Percentiles rank a stretch among this genome's conserved stretches.
These are phyloP conservation scores for Palythoa grandiflora DNA, from an alignment of 92 coral and sea anemone genomes.

Conservation along the genomic window DNA sequence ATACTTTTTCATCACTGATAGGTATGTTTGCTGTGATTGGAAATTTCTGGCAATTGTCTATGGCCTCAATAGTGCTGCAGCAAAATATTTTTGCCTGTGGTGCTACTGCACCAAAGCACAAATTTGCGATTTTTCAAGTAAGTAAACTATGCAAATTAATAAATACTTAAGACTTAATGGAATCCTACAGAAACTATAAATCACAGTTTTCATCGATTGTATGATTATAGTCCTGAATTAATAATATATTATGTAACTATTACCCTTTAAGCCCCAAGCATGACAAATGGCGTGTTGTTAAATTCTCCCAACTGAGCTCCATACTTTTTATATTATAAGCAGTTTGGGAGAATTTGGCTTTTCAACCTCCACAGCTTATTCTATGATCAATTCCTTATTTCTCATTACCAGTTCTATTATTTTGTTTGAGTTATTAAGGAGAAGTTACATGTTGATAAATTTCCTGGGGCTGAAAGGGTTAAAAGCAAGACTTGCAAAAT, in stretches of 20 bases:
- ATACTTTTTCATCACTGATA: neutral
- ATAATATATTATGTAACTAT: neutral
- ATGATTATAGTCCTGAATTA: neutral
- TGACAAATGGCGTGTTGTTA: too few relatives aligned
- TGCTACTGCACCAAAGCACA: conserved; percentile 61
- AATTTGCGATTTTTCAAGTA: conserved; percentile 61
- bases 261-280: neutral
- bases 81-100: conserved; percentile 65
- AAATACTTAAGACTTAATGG: neutral
- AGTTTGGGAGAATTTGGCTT: too few relatives aligned
- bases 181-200: neutral
- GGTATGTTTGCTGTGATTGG: conserved; percentile 58
- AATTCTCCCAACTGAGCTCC: too few relatives aligned
- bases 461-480: too few relatives aligned
- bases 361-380: too few relatives aligned
- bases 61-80: conserved; percentile 60
- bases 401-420: too few relatives aligned
- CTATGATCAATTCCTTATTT: too few relatives aligned
- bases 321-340: too few relatives aligned
- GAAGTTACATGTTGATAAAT: too few relatives aligned
- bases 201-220: neutral
- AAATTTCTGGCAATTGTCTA: conserved; percentile 55
- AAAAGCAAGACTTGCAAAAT: too few relatives aligned
- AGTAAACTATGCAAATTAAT: neutral
- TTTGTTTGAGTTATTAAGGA: too few relatives aligned